Conservation (phyloP, 2,797 vertebrate genomes). For the Trematomus bernacchii region DNA sequence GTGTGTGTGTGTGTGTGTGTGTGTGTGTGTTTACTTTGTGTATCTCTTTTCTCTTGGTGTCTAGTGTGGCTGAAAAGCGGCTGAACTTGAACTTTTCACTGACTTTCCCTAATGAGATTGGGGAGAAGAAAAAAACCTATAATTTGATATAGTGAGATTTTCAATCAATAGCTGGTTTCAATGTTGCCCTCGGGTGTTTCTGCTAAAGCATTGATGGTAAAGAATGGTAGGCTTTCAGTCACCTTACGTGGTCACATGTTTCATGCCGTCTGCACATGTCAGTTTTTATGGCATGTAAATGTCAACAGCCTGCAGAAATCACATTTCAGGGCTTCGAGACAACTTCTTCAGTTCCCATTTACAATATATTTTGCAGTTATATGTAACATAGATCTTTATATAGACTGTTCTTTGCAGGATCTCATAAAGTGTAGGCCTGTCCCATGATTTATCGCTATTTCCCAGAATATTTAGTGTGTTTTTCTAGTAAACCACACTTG, state of each 20-base stretch:
- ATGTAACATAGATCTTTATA: neutral
- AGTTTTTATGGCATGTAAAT: conserved; percentile 27
- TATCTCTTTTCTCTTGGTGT: conserved; percentile 18
- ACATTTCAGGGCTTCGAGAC: neutral
- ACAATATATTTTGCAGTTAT: neutral
- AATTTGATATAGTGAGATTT: conserved; percentile 7
- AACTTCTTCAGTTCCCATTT: conserved; percentile 15
- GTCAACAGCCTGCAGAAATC: conserved; percentile 21
- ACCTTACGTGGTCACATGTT: conserved; percentile 23
- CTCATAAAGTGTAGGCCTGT: neutral
- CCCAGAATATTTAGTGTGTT: conserved; percentile 1
- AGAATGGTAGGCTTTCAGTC: conserved; percentile 21
- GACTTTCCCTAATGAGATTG: neutral
- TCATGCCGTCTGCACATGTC: neutral
- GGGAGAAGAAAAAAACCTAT: neutral
- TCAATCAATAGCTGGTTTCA: conserved; percentile 26
- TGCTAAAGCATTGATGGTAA: neutral
- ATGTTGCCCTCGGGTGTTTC: conserved; percentile 10
- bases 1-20: neutral
- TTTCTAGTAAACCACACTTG: neutral
- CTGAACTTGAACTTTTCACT: conserved; percentile 53
- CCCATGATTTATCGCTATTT: neutral
- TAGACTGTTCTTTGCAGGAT: neutral
- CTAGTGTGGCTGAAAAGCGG: conserved; percentile 13
- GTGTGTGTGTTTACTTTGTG: neutral